A percentile compares a stretch with the other conserved stretches of the same genome.
phyloP scores from a whole-genome alignment of 64 coral and sea anemone genomes.

The Trachythela sp. region DNA sequence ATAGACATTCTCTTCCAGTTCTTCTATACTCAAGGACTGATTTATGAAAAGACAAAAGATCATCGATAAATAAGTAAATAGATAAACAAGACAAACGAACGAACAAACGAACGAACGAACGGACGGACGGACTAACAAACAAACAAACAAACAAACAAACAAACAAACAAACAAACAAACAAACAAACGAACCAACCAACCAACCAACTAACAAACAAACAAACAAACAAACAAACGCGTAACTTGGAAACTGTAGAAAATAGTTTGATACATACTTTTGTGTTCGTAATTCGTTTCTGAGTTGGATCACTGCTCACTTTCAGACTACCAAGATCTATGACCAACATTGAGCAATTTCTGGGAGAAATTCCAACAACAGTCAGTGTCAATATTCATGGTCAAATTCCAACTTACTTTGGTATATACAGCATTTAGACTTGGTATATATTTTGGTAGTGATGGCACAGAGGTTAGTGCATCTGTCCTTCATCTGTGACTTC shows the following conservation, averaged over 20 bases:
- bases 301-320: slow-evolving; percentile 88
- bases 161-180: not conserved
- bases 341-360: slow-evolving; percentile 12
- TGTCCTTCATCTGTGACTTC: no score
- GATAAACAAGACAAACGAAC: not conserved
- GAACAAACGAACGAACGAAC: no score
- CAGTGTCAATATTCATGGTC: no score
- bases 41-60: not conserved
- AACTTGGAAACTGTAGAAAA: no score
- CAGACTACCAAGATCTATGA: slow-evolving; percentile 82
- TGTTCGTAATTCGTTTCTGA: slow-evolving; percentile 69
- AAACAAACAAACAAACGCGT: not conserved
- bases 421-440: no score
- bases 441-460: no score
- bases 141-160: not conserved
- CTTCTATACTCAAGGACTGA: slow-evolving; percentile 65
- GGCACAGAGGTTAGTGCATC: no score
- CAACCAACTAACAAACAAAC: not conserved
- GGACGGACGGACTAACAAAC: no score
- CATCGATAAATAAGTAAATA: not conserved
- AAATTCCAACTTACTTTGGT: no score
- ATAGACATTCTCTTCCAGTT: slow-evolving; percentile 79
- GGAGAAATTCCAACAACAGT: not conserved
- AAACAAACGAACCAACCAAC: no score
- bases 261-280: slow-evolving; percentile 85